Base-by-base conservation (phyloP, 1,140 invertebrate species). In the Littorina saxatilis region DNA sequence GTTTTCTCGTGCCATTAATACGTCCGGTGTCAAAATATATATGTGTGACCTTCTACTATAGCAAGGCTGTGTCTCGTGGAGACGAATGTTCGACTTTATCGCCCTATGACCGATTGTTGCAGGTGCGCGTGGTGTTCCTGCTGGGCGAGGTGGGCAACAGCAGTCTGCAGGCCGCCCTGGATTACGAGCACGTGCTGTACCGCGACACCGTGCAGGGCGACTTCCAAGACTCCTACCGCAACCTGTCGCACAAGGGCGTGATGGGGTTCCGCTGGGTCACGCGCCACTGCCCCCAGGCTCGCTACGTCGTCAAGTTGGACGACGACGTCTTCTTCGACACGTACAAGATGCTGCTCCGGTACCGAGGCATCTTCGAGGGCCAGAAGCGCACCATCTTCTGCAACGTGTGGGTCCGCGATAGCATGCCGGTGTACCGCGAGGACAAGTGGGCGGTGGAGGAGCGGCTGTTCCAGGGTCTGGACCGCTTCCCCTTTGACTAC, bases 241-340 rank as follows among this genome's bases (percentile, higher is more conserved):
- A 90, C 80, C 73, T 89, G 1, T 89, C 89, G 1, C 77, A 86
- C 61, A 91, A 91, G 80, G 96, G 98, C 88, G 90, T 97, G 0
- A 96, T 98, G 96, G 97, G 96, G 0, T 90, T 97, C 40, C 94
- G 94, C 86, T 98, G 97, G 96, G 95, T 94, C 0, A 89, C 93
- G 0, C 92, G 91, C 23, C 92, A 94, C 85, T 98, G 97, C 90
- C 85, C 87, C 5, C 91, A 94, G 35, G 94, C 94, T 1, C 93
- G 94, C 77, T 96, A 94, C 87, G 94, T 98, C 20, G 93, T 98
- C 11, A 98, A 98, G 94, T 95, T 96, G 90, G 97, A 98, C 90
- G 97, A 98, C 91, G 97, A 98, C 89, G 96, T 96, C 81, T 95
- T 96, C 55, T 94, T 97, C 27, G 95, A 97, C 92, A 87, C 97